These are phyloP conservation scores for Heteropelma amictum DNA, from an alignment of 2,888 invertebrate species.

Conservation along the genomic window DNA sequence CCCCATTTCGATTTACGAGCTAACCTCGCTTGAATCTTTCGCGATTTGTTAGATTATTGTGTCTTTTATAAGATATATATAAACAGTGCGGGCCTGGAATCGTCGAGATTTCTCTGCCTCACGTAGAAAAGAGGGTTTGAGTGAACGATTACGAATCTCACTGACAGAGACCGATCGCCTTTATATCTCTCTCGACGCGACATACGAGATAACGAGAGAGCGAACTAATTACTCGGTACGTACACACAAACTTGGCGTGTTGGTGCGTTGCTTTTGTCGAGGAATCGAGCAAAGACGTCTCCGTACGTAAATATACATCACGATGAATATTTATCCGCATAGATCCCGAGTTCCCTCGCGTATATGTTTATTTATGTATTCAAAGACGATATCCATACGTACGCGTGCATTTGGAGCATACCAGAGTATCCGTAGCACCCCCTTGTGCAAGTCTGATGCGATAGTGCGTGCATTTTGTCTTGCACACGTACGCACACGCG, in stretches of 20 bases:
- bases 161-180: conserved; percentile 59
- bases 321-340: neutral
- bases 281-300: neutral
- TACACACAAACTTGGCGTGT: too few relatives aligned
- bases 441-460: conserved; percentile 30
- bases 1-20: conserved; percentile 13
- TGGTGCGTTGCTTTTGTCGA: conserved; percentile 44
- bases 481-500: conserved; percentile 30
- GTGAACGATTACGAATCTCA: conserved; percentile 49
- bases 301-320: neutral
- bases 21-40: conserved; percentile 17
- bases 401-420: too few relatives aligned
- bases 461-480: conserved; percentile 63
- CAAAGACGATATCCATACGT: too few relatives aligned
- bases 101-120: too few relatives aligned
- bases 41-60: conserved; percentile 27
- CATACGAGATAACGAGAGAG: neutral
- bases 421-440: neutral
- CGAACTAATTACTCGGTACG: conserved; percentile 54
- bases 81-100: too few relatives aligned
- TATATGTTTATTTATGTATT: conserved; percentile 5
- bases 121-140: conserved; percentile 4
- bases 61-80: conserved; percentile 18
- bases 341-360: neutral
- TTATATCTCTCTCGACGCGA: conserved; percentile 33